These are phyloP conservation scores for Sinocyclocheilus maitianheensis DNA, from an alignment of 2,113 vertebrate species.

Conservation along the genomic window DNA sequence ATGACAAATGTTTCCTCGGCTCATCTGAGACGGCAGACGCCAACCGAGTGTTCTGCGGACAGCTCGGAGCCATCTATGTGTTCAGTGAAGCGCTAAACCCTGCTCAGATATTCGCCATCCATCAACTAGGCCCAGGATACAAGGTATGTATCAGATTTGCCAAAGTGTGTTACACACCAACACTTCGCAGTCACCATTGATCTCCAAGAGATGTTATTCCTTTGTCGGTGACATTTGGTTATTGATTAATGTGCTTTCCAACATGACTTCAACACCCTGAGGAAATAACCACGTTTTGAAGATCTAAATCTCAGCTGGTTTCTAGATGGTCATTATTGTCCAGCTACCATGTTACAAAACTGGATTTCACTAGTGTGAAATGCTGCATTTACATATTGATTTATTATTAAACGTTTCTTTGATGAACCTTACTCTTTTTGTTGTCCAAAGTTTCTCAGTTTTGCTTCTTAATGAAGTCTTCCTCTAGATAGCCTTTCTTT, in stretches of 20 bases:
- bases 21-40: constrained; percentile 97
- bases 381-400: background rate
- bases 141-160: constrained; percentile 81
- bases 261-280: background rate
- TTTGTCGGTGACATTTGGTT: constrained; percentile 17
- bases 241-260: background rate
- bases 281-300: background rate
- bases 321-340: background rate
- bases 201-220: constrained; percentile 63
- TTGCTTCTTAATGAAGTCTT: constrained; percentile 31
- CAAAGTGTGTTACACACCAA: constrained; percentile 61
- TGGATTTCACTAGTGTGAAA: background rate
- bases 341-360: background rate
- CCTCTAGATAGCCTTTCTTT: background rate
- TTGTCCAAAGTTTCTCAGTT: background rate
- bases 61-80: constrained; percentile 94
- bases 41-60: constrained; percentile 95
- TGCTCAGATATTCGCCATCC: constrained; percentile 97
- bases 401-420: background rate
- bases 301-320: background rate
- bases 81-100: constrained; percentile 97
- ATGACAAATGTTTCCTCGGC: constrained; percentile 98
- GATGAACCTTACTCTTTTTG: background rate
- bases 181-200: constrained; percentile 51
- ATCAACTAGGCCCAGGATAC: constrained; percentile 94